These are phyloP conservation scores for Puffinus mauretanicus DNA, from an alignment of 2,113 vertebrate species.

Conservation along the genomic window DNA sequence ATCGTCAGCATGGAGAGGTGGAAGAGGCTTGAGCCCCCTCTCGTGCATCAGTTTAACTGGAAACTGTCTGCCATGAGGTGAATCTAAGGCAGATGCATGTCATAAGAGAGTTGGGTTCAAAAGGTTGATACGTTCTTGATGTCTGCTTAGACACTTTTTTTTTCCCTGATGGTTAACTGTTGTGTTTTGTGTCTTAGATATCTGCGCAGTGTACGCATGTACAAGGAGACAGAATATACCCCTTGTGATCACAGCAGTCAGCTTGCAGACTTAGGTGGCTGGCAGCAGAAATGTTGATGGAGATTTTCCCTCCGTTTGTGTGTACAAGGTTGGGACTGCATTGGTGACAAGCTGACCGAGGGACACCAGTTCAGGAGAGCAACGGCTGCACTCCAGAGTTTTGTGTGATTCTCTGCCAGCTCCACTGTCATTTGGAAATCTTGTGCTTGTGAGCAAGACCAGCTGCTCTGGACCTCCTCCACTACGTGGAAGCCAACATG, in stretches of 20 bases:
- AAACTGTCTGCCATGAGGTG: background rate
- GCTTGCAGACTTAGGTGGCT: background rate
- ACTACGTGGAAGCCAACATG: fast-evolving
- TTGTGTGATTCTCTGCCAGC: background rate
- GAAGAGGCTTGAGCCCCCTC: background rate
- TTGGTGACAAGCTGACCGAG: background rate
- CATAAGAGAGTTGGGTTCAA: background rate
- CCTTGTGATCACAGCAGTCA: background rate
- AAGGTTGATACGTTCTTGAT: background rate
- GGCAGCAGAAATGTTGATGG: background rate
- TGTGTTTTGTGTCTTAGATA: background rate
- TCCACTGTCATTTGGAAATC: background rate
- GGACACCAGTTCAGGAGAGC: background rate
- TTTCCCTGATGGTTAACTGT: background rate
- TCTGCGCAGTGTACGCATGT: background rate
- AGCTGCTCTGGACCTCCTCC: background rate
- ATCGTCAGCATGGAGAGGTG: background rate
- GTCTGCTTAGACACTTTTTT: background rate
- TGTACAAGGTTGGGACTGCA: background rate
- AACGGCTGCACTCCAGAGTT: background rate
- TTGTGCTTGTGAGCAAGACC: background rate
- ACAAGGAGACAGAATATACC: background rate
- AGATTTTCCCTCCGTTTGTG: background rate
- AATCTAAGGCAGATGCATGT: background rate
- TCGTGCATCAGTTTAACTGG: background rate